These are phyloP conservation scores for Hesperia comma DNA, from an alignment of 2,888 invertebrate species.

Conservation along the genomic window DNA sequence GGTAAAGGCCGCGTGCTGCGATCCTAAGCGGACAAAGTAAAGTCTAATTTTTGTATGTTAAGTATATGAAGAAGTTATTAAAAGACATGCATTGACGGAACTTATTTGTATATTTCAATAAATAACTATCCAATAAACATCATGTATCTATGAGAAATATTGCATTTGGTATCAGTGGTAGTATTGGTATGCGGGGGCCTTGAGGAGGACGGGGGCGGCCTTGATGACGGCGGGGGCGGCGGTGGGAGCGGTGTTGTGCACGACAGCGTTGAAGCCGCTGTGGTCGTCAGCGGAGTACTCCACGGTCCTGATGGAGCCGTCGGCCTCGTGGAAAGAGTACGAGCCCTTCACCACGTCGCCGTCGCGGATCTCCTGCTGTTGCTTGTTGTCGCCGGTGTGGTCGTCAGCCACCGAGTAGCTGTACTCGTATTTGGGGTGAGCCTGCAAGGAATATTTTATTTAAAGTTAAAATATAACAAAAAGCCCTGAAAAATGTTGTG, in stretches of 20 bases:
- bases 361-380: constrained; percentile 79
- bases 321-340: constrained; percentile 82
- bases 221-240: constrained; percentile 56
- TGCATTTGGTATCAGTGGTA: constrained; percentile 51
- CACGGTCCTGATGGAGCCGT: constrained; percentile 82
- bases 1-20: too few species aligned
- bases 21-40: too few species aligned
- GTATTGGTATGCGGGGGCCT: constrained; percentile 55
- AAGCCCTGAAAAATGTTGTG: too few species aligned
- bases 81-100: too few species aligned
- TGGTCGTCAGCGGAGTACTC: constrained; percentile 82
- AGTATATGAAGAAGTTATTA: too few species aligned
- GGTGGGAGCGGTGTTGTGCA: constrained; percentile 65
- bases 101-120: constrained; percentile 54
- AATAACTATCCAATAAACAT: constrained; percentile 54
- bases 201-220: constrained; percentile 56
- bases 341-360: constrained; percentile 82
- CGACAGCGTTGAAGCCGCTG: constrained; percentile 75
- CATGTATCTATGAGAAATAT: constrained; percentile 18
- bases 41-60: too few species aligned
- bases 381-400: constrained; percentile 84
- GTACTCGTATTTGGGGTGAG: constrained; percentile 79
- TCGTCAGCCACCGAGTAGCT: constrained; percentile 82
- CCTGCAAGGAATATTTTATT: constrained; percentile 46
- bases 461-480: not conserved